Evolutionary conservation across 2,888 invertebrate genomes (phyloP).

Genomic region (Drosophila sordidula): DNA sequence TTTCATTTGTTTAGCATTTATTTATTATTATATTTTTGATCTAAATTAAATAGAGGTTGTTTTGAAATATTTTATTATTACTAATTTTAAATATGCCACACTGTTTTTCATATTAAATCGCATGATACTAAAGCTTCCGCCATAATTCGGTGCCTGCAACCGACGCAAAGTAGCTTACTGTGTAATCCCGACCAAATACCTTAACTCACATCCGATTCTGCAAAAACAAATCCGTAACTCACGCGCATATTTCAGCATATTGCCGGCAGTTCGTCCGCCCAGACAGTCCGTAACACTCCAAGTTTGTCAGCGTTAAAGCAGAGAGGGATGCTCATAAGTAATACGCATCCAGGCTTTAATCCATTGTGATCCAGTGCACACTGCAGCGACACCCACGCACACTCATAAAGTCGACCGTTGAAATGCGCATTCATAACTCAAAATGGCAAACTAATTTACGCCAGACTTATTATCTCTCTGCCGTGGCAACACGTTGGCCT

Average conservation of each 20-base stretch:
- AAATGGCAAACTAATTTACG: conserved; percentile 80
- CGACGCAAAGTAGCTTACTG: conserved; percentile 34
- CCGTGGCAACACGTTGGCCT: conserved; percentile 64
- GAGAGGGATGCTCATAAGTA: conserved; percentile 44
- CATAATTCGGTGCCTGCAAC: background rate
- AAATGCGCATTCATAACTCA: conserved; percentile 81
- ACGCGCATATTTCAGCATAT: conserved; percentile 24
- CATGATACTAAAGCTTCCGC: background rate
- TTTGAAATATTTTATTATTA: too few relatives aligned
- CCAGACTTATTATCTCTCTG: conserved; percentile 76
- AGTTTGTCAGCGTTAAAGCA: conserved; percentile 26
- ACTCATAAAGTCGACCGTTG: conserved; percentile 38
- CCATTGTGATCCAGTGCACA: conserved; percentile 62
- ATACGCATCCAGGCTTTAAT: conserved; percentile 59
- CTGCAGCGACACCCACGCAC: conserved; percentile 13
- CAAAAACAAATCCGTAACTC: conserved; percentile 7
- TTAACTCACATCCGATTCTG: conserved; percentile 18
- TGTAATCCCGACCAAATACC: conserved; percentile 10
- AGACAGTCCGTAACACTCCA: conserved; percentile 30
- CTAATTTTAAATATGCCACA: too few relatives aligned
- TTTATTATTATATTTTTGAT: too few relatives aligned
- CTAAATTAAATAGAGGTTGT: too few relatives aligned
- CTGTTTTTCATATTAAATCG: too few relatives aligned
- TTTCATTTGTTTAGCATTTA: too few relatives aligned
- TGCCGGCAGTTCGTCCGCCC: background rate